These are phyloP conservation scores for Chrysaora quinquecirrha DNA, from an alignment of 30 jellyfish, hydroid and myxozoan genomes.

Conservation along the genomic window DNA sequence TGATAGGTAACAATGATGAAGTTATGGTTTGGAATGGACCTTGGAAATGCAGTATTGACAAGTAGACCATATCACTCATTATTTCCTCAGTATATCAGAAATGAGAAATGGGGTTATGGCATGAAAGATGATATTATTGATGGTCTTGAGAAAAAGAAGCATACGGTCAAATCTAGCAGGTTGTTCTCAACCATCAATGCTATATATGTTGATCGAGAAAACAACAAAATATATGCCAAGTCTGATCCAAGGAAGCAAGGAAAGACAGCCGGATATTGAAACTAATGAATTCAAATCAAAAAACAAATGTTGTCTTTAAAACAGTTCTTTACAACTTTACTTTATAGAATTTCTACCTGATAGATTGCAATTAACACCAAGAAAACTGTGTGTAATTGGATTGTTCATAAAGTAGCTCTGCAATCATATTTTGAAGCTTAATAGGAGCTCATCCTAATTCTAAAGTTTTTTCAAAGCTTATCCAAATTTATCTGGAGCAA, in stretches of 20 bases:
- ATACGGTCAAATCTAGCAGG: slow-evolving; percentile 24
- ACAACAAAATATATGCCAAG: slow-evolving; percentile 59
- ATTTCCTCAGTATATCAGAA: slow-evolving; percentile 48
- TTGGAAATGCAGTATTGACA: slow-evolving; percentile 72
- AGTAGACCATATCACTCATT: slow-evolving; percentile 80
- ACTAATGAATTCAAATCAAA: too few species aligned
- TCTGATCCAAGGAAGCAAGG: slow-evolving; percentile 93
- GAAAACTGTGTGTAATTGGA: too few species aligned
- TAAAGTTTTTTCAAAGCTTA: too few species aligned
- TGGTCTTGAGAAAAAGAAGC: slow-evolving; percentile 71
- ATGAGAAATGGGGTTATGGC: slow-evolving; percentile 45
- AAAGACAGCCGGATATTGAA: slow-evolving; percentile 77
- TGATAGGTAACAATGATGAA: slow-evolving; percentile 57
- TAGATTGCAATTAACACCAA: too few species aligned
- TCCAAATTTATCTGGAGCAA: too few species aligned
- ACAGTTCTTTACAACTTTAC: too few species aligned
- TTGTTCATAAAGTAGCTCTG: too few species aligned
- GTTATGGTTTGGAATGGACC: slow-evolving; percentile 75
- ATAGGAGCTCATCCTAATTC: too few species aligned
- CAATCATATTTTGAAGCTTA: too few species aligned
- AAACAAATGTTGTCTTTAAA: too few species aligned
- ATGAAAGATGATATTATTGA: slow-evolving; percentile 41
- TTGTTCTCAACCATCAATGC: slow-evolving; percentile 72
- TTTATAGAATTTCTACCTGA: too few species aligned
- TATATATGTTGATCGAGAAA: slow-evolving; percentile 40